These are phyloP conservation scores for Halcyon chelicuti DNA, from an alignment of 2,797 vertebrate genomes.

Conservation along the genomic window DNA sequence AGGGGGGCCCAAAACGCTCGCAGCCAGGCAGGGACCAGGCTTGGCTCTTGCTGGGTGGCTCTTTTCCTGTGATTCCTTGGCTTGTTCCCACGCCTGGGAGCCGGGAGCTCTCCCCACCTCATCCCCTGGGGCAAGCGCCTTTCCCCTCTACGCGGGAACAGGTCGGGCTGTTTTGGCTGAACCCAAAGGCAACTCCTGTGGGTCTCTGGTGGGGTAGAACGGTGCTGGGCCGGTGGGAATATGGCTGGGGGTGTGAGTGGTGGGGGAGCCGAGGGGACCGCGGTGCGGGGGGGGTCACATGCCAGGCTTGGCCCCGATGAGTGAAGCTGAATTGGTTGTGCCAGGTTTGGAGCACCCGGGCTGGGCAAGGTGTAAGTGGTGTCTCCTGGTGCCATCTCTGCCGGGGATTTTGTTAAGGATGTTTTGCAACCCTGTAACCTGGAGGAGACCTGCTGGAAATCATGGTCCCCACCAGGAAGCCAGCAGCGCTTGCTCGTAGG, in stretches of 20 bases:
- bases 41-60: not conserved
- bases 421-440: not conserved
- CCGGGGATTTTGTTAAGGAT: not conserved
- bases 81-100: not conserved
- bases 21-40: not conserved
- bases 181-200: accelerated
- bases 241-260: accelerated
- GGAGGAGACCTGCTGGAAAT: not conserved
- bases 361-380: not conserved
- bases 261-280: accelerated
- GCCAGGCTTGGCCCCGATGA: not conserved
- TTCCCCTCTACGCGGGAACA: accelerated
- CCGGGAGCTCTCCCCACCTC: not conserved
- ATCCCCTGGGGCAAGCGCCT: not conserved
- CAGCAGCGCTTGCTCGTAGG: not conserved
- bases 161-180: not conserved
- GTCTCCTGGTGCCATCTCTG: not conserved
- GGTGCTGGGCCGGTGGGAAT: not conserved
- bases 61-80: not conserved
- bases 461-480: not conserved
- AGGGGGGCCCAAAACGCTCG: accelerated
- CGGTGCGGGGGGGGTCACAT: accelerated
- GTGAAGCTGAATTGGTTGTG: accelerated
- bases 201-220: not conserved
- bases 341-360: not conserved